These are phyloP conservation scores for Tricholauxania praeusta DNA, from an alignment of 2,888 invertebrate species.

Conservation along the genomic window DNA sequence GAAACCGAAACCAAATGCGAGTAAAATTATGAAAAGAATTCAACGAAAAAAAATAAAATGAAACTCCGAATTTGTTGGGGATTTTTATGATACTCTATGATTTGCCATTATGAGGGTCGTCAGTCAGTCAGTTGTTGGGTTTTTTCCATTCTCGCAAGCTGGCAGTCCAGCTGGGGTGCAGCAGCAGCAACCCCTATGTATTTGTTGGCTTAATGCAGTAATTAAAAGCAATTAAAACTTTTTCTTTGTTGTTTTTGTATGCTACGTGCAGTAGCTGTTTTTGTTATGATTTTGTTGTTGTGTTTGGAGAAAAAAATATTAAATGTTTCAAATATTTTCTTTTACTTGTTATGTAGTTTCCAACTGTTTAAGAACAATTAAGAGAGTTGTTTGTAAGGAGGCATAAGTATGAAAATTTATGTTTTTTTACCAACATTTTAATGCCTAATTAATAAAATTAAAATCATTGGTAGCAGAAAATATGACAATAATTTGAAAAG, in stretches of 20 bases:
- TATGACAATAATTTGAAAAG: no score
- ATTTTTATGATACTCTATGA: background rate
- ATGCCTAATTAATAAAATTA: no score
- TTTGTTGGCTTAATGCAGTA: slow-evolving; percentile 32
- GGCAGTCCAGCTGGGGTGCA: background rate
- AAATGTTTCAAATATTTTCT: background rate
- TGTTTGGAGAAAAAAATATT: background rate
- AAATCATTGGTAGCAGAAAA: no score
- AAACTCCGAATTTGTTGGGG: background rate
- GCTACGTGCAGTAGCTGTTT: background rate
- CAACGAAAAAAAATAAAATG: no score
- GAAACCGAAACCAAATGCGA: slow-evolving; percentile 6
- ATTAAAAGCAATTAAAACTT: slow-evolving; percentile 35
- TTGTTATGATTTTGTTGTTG: background rate
- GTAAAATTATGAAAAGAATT: background rate
- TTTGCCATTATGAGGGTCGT: slow-evolving; percentile 7
- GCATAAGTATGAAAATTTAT: no score
- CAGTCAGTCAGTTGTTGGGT: no score
- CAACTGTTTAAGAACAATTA: no score
- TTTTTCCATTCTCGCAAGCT: no score
- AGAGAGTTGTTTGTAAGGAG: no score
- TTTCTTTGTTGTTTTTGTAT: slow-evolving; percentile 15
- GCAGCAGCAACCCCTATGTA: background rate
- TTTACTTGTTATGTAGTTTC: background rate
- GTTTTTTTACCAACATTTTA: no score